Conservation (phyloP, 2,888 invertebrate genomes). For the Ganaspis brasiliensis region DNA sequence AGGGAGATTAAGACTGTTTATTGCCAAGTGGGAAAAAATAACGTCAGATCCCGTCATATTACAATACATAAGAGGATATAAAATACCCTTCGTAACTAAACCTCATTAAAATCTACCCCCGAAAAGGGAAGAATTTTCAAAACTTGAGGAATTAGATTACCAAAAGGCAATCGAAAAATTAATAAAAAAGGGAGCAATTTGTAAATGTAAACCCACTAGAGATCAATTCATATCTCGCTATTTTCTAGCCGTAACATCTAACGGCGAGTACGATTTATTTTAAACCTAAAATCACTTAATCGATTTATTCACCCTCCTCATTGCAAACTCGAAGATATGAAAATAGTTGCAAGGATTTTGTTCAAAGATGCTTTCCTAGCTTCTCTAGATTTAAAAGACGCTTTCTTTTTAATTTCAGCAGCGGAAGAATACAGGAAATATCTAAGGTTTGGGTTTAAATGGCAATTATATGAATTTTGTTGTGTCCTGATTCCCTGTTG, state of each 20-base stretch:
- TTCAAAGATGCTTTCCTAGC: constrained; percentile 41
- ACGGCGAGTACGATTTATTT: constrained; percentile 45
- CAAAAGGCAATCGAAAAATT: constrained; percentile 1
- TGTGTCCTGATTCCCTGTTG: constrained; percentile 51
- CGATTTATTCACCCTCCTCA: constrained; percentile 48
- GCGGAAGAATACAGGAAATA: constrained; percentile 44
- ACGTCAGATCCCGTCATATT: constrained; percentile 18
- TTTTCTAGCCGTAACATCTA: constrained; percentile 46
- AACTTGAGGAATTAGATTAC: neutral
- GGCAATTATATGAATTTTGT: constrained; percentile 49
- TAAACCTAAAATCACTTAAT: constrained; percentile 53
- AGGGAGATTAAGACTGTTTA: constrained; percentile 29
- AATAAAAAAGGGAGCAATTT: constrained; percentile 42
- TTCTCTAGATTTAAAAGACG: constrained; percentile 50
- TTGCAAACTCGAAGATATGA: constrained; percentile 56
- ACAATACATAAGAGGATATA: constrained; percentile 24
- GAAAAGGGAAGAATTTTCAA: neutral
- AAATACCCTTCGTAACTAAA: constrained; percentile 13
- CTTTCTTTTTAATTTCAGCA: constrained; percentile 50
- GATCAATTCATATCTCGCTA: constrained; percentile 48
- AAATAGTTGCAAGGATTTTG: constrained; percentile 44
- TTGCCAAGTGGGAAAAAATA: constrained; percentile 15
- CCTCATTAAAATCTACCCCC: constrained; percentile 9
- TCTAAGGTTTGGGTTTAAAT: constrained; percentile 51
- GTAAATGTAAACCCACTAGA: neutral